Evolutionary conservation across 2,797 vertebrate species (phyloP).

Genomic region (Perodicticus potto): DNA sequence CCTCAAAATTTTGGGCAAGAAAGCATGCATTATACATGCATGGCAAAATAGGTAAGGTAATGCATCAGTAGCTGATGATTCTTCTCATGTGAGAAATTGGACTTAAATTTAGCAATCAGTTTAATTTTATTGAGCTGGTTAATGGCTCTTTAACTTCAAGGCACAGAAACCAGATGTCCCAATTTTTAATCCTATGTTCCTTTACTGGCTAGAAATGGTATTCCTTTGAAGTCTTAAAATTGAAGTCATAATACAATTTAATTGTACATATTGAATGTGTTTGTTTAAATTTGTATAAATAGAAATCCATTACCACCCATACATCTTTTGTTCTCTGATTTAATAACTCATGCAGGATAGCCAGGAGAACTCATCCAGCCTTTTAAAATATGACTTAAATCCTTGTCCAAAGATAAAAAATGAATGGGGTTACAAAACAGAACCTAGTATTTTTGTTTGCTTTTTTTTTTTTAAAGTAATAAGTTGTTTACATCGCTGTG

Average conservation of each 20-base stretch:
- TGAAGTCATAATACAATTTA: neutral
- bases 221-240: conserved; percentile 18
- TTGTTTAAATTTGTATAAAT: neutral
- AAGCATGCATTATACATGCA: no score
- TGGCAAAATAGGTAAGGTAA: neutral
- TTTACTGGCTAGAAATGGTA: neutral
- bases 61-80: neutral
- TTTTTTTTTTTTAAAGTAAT: neutral
- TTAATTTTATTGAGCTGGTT: conserved; percentile 39
- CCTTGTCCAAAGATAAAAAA: neutral
- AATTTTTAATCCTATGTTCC: neutral
- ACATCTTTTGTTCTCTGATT: neutral
- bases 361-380: neutral
- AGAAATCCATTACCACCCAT: neutral
- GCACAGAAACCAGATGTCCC: conserved; percentile 13
- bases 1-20: no score
- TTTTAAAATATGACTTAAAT: neutral
- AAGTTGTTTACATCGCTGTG: neutral
- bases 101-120: neutral
- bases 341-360: neutral
- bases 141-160: neutral
- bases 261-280: neutral
- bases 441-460: neutral
- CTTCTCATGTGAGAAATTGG: conserved; percentile 16
- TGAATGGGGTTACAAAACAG: neutral